Conservation (phyloP, 2,797 vertebrate genomes). For the Microctenopoma stevenorrisi region DNA sequence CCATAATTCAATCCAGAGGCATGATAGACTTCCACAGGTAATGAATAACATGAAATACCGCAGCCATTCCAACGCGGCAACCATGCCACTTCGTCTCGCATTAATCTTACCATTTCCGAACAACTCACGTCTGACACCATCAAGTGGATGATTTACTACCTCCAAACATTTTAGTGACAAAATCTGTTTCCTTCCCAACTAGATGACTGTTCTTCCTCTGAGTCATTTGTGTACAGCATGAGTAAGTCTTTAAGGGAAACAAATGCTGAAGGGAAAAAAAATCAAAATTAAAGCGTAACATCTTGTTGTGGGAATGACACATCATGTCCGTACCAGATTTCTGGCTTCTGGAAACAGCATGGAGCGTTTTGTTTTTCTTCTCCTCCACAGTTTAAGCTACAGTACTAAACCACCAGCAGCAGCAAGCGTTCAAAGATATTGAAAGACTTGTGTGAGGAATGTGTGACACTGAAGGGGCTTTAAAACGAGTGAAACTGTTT, state of each 20-base stretch:
- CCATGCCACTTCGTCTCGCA: slow-evolving; percentile 18
- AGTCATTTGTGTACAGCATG: slow-evolving; percentile 36
- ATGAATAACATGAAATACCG: slow-evolving; percentile 53
- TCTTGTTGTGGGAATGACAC: slow-evolving; percentile 40
- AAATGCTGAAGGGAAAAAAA: slow-evolving; percentile 10
- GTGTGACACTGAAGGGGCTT: slow-evolving; percentile 32
- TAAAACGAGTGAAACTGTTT: slow-evolving; percentile 58
- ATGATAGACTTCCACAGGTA: slow-evolving; percentile 65
- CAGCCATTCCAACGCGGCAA: slow-evolving; percentile 47
- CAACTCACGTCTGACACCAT: slow-evolving; percentile 40
- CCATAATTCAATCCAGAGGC: slow-evolving; percentile 73
- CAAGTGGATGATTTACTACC: slow-evolving; percentile 59
- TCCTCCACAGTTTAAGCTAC: slow-evolving; percentile 8
- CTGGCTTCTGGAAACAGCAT: slow-evolving; percentile 27
- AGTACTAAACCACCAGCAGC: slow-evolving; percentile 23
- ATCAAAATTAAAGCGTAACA: background rate
- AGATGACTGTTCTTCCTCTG: slow-evolving; percentile 13
- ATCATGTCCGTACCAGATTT: slow-evolving; percentile 14
- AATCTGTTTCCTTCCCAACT: slow-evolving; percentile 34
- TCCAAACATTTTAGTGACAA: slow-evolving; percentile 34
- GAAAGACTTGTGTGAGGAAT: background rate
- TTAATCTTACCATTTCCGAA: slow-evolving; percentile 55
- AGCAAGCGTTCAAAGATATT: slow-evolving; percentile 31
- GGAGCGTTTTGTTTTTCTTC: slow-evolving; percentile 24
- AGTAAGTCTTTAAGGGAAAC: slow-evolving; percentile 14